A percentile compares a stretch with the other conserved stretches of the same genome.
Conservation (phyloP, 2,797 vertebrate genomes). For the Danio jaintianensis region DNA sequence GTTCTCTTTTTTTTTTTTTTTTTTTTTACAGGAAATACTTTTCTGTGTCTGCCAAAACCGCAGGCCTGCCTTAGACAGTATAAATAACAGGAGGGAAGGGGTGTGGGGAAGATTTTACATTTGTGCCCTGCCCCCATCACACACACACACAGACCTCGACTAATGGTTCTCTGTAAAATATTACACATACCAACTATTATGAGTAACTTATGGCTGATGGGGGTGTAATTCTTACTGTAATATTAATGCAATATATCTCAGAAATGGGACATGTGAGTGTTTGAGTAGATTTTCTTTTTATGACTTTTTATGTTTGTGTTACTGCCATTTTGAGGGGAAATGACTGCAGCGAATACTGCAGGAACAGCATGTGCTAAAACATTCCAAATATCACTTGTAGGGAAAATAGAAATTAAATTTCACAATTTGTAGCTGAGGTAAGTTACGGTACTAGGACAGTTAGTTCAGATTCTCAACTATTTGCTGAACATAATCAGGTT, state of each 20-base stretch:
- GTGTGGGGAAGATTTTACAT: slow-evolving; percentile 45
- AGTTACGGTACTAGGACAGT: too few species aligned
- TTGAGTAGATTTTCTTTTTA: slow-evolving; percentile 27
- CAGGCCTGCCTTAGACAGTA: slow-evolving; percentile 62
- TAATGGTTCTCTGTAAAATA: slow-evolving; percentile 44
- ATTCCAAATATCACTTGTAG: not conserved
- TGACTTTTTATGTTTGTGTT: not conserved
- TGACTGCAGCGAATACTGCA: not conserved
- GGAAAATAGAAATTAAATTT: not conserved
- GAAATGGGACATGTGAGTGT: slow-evolving; percentile 34
- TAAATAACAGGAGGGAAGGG: slow-evolving; percentile 55
- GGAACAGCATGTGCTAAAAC: slow-evolving; percentile 13
- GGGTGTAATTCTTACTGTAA: slow-evolving; percentile 22
- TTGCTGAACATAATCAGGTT: too few species aligned
- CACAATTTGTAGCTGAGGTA: too few species aligned
- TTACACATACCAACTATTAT: slow-evolving; percentile 39
- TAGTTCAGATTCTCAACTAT: too few species aligned
- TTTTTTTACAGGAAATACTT: slow-evolving; percentile 65
- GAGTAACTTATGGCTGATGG: slow-evolving; percentile 24
- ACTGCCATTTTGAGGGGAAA: not conserved
- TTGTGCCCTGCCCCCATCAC: slow-evolving; percentile 40
- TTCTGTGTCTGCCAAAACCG: slow-evolving; percentile 64
- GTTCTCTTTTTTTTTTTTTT: not conserved
- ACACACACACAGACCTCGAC: slow-evolving; percentile 7
- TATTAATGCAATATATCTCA: slow-evolving; percentile 25